A percentile compares a stretch with the other conserved stretches of the same genome.
These are phyloP conservation scores for Tiaroga cobitis DNA, from an alignment of 2,797 vertebrate genomes.

Conservation along the genomic window DNA sequence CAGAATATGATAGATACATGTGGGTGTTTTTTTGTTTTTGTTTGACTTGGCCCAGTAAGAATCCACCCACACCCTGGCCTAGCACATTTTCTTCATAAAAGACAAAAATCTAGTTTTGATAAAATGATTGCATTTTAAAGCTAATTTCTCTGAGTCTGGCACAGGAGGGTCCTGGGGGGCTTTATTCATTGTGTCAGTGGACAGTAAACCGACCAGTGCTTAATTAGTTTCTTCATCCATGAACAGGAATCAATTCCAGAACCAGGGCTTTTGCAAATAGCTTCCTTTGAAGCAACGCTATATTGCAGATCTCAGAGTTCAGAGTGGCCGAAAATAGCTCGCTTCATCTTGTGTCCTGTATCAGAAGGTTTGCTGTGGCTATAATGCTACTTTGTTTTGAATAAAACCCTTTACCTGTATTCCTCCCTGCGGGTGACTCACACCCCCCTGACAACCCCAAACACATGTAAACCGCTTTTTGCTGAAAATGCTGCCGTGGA, in stretches of 20 bases:
- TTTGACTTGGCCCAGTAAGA: not conserved
- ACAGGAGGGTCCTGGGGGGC: conserved; percentile 23
- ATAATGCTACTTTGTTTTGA: conserved; percentile 42
- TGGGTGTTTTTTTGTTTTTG: not conserved
- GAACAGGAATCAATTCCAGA: conserved; percentile 50
- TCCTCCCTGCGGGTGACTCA: conserved; percentile 22
- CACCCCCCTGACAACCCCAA: conserved; percentile 41
- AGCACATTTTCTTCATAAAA: conserved; percentile 6
- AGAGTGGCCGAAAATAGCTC: conserved; percentile 31
- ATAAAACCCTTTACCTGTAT: conserved; percentile 54
- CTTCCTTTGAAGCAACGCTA: conserved; percentile 35
- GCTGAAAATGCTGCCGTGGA: conserved; percentile 52
- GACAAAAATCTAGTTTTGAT: conserved; percentile 19
- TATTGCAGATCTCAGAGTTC: conserved; percentile 21
- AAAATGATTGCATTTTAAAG: conserved; percentile 29
- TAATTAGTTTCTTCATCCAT: conserved; percentile 50
- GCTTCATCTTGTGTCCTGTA: conserved; percentile 30
- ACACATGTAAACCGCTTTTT: conserved; percentile 57
- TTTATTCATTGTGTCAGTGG: conserved; percentile 51
- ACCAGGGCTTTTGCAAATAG: conserved; percentile 33
- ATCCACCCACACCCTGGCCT: conserved; percentile 11
- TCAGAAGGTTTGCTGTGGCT: conserved; percentile 26
- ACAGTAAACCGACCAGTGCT: conserved; percentile 44
- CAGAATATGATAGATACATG: not conserved
- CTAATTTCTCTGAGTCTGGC: conserved; percentile 13